Percentiles rank a stretch among this genome's conserved stretches.
Conservation (phyloP, 2,888 invertebrate genomes). For the Eulithis testata region DNA sequence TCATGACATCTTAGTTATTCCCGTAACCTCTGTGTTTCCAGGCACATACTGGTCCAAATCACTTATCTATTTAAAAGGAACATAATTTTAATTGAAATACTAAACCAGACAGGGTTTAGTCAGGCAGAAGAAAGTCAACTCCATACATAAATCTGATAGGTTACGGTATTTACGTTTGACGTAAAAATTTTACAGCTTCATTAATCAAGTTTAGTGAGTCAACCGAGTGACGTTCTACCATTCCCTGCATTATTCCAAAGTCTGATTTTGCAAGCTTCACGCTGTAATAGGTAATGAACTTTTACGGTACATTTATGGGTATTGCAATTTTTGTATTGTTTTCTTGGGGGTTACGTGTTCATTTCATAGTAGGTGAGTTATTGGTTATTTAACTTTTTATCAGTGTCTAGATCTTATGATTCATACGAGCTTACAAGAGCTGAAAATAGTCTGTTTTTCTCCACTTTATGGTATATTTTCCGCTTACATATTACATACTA, state of each 20-base stretch:
- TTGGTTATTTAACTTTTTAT: too few species aligned
- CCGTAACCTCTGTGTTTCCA: constrained; percentile 12
- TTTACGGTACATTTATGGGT: constrained; percentile 16
- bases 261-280: constrained; percentile 29
- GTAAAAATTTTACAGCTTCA: not conserved
- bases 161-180: not conserved
- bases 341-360: constrained; percentile 13
- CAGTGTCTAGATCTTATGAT: too few species aligned
- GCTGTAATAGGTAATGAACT: constrained; percentile 25
- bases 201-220: constrained; percentile 22
- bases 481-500: not conserved
- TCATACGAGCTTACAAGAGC: too few species aligned
- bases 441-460: too few species aligned
- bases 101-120: not conserved
- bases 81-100: not conserved
- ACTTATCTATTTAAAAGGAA: not conserved
- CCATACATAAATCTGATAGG: not conserved
- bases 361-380: constrained; percentile 7
- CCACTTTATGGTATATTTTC: too few species aligned
- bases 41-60: constrained; percentile 2
- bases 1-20: constrained; percentile 30
- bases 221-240: constrained; percentile 11
- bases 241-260: constrained; percentile 19
- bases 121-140: not conserved
- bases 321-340: constrained; percentile 21